A percentile compares a stretch with the other conserved stretches of the same genome.
These are phyloP conservation scores for Geotria australis DNA, from an alignment of 2,797 vertebrate genomes.

Conservation along the genomic window DNA sequence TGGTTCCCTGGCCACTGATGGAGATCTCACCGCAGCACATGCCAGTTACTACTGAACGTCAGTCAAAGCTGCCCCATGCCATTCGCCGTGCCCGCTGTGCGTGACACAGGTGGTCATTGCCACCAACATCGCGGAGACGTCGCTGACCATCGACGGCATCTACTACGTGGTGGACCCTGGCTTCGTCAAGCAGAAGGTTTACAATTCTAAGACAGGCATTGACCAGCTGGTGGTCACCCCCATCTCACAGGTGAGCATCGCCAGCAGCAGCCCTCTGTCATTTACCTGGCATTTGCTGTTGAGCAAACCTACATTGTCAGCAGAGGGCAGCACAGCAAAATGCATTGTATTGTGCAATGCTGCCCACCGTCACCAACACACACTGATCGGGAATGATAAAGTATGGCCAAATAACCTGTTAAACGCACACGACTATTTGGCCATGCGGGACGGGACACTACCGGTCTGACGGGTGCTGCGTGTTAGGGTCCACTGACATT, in stretches of 20 bases:
- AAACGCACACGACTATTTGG: no score
- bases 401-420: no score
- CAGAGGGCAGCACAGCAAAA: neutral
- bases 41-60: no score
- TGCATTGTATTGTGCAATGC: neutral
- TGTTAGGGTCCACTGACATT: no score
- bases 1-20: no score
- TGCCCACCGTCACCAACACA: neutral
- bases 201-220: slow-evolving; percentile 94
- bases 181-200: slow-evolving; percentile 92
- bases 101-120: slow-evolving; percentile 55
- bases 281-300: neutral
- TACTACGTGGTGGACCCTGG: slow-evolving; percentile 93
- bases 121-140: slow-evolving; percentile 91
- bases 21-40: no score
- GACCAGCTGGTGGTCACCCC: slow-evolving; percentile 94
- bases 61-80: neutral
- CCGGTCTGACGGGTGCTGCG: no score
- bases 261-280: no score
- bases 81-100: no score
- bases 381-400: neutral
- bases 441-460: no score
- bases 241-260: slow-evolving; percentile 48
- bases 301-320: neutral
- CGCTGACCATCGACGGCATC: slow-evolving; percentile 83